phyloP scores from a whole-genome alignment of 1,140 invertebrate species.

The Zaprionus camerounensis region DNA sequence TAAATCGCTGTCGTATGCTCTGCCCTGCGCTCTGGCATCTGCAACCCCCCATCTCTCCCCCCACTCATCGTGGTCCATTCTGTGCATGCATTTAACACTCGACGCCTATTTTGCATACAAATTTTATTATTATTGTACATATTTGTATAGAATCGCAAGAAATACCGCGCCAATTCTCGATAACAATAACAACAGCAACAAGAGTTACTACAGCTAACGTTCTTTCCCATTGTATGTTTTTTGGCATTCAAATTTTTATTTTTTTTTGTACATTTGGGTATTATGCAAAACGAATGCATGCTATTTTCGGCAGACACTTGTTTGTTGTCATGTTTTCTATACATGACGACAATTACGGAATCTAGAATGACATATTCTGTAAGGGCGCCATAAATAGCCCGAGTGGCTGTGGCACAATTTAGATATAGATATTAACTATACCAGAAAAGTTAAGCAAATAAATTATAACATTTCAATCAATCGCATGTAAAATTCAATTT shows the following conservation, averaged over 20 bases:
- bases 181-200: constrained; percentile 27
- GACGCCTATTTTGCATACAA: constrained; percentile 82
- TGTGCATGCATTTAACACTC: constrained; percentile 79
- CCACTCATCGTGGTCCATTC: constrained; percentile 31
- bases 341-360: constrained; percentile 37
- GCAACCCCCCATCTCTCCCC: not conserved
- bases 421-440: not conserved
- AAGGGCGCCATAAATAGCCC: not conserved
- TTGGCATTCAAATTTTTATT: constrained; percentile 8
- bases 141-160: constrained; percentile 51
- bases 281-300: constrained; percentile 76
- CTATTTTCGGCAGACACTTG: constrained; percentile 73
- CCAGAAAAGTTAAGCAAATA: constrained; percentile 1
- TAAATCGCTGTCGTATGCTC: constrained; percentile 50
- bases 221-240: no score
- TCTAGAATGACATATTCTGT: constrained; percentile 29
- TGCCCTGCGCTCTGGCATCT: not conserved
- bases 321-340: constrained; percentile 72
- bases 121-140: constrained; percentile 81
- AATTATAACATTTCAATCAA: constrained; percentile 24
- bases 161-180: constrained; percentile 55
- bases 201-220: not conserved
- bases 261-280: constrained; percentile 37
- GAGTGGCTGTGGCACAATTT: no score
- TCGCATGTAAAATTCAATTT: not conserved